Conservation (phyloP, 2,797 vertebrate genomes). For the Pitangus sulphuratus region DNA sequence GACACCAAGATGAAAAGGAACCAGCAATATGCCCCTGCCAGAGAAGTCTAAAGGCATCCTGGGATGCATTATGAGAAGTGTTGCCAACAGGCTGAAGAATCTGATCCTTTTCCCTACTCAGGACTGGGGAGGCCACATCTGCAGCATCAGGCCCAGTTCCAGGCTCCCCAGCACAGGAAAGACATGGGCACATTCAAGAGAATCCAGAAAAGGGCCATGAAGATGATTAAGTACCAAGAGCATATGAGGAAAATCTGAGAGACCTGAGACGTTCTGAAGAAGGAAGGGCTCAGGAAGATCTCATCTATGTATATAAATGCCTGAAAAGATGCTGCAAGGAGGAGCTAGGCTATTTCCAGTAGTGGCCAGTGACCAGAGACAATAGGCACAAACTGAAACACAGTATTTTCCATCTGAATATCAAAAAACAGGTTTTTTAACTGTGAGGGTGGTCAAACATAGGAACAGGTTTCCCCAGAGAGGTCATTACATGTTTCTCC, state of each 20-base stretch:
- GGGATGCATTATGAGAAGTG: background rate
- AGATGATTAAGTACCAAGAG: background rate
- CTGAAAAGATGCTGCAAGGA: background rate
- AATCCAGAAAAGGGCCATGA: background rate
- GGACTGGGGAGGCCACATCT: accelerated
- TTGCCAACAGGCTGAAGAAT: background rate
- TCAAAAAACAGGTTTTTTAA: background rate
- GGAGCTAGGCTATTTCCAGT: background rate
- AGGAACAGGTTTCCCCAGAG: background rate
- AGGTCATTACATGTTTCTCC: accelerated
- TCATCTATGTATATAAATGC: background rate
- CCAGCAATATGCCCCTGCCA: background rate
- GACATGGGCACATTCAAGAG: background rate
- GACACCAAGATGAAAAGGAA: background rate
- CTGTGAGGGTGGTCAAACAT: background rate
- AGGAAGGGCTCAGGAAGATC: background rate
- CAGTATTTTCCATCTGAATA: background rate
- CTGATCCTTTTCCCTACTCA: background rate
- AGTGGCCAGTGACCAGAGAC: background rate
- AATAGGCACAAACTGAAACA: background rate
- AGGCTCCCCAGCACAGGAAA: background rate
- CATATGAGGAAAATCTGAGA: background rate
- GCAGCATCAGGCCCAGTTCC: background rate
- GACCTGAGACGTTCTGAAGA: background rate
- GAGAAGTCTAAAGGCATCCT: accelerated